Conservation (phyloP, 2,113 vertebrate species). For the Hyaena hyaena region DNA sequence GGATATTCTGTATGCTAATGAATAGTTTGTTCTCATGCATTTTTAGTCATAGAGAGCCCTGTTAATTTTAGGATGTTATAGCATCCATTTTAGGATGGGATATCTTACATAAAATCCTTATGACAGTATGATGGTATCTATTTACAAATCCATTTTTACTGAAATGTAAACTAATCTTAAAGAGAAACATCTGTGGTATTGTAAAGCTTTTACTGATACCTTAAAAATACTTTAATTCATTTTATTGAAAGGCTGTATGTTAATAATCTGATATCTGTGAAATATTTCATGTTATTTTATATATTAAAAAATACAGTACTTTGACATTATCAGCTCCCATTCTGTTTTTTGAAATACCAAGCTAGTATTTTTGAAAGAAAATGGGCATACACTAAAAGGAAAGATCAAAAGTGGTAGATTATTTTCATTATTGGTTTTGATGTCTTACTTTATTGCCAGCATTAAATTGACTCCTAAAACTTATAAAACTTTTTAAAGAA, state of each 20-base stretch:
- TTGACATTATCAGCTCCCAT: slow-evolving; percentile 24
- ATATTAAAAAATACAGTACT: neutral
- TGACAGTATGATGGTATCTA: neutral
- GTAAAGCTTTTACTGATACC: slow-evolving; percentile 10
- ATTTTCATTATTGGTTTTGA: slow-evolving; percentile 58
- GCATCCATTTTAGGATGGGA: neutral
- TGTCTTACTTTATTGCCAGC: slow-evolving; percentile 50
- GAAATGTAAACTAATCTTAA: neutral
- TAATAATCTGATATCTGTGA: slow-evolving; percentile 38
- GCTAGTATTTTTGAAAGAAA: slow-evolving; percentile 2
- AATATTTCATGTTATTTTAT: slow-evolving; percentile 57
- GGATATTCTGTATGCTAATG: neutral
- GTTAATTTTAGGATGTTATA: neutral
- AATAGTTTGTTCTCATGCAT: neutral
- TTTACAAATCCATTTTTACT: slow-evolving; percentile 23
- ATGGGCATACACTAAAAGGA: slow-evolving; percentile 37
- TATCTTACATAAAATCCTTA: neutral
- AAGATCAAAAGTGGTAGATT: slow-evolving; percentile 59
- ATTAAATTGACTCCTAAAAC: slow-evolving; percentile 75
- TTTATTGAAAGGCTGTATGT: neutral
- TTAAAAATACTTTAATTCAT: neutral
- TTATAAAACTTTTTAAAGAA: slow-evolving; percentile 32
- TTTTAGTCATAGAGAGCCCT: neutral
- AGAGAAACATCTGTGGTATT: slow-evolving; percentile 9
- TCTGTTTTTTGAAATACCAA: slow-evolving; percentile 59